A percentile compares a stretch with the other conserved stretches of the same genome.
These are phyloP conservation scores for Lamprologus lemairii DNA, from an alignment of 2,113 vertebrate species.

Conservation along the genomic window DNA sequence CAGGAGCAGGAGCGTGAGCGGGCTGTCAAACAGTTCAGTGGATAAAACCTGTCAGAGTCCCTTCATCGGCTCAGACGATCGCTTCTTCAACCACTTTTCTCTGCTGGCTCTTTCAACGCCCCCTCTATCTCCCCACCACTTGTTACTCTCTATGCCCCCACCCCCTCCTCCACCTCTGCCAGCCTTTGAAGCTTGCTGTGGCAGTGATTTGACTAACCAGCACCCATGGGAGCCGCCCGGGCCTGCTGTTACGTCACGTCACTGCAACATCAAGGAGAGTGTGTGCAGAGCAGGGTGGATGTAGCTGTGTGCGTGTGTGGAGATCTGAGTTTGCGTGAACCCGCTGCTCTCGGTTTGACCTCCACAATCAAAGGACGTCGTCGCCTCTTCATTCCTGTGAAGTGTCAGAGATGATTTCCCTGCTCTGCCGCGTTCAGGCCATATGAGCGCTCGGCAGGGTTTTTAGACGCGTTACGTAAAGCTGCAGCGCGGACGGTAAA, in stretches of 20 bases:
- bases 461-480: constrained; percentile 18
- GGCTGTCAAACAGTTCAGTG: background rate
- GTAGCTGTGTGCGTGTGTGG: background rate
- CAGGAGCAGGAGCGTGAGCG: background rate
- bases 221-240: constrained; percentile 22
- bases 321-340: constrained; percentile 30
- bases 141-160: background rate
- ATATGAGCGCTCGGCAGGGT: background rate
- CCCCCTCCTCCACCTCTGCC: background rate
- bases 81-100: constrained; percentile 16
- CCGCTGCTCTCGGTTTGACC: constrained; percentile 48
- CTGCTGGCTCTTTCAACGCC: background rate
- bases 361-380: constrained; percentile 30
- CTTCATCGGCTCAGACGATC: background rate
- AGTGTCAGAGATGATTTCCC: background rate
- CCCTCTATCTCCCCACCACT: background rate
- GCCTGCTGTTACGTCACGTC: constrained; percentile 26
- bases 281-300: background rate
- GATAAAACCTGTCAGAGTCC: background rate
- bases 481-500: background rate
- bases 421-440: background rate
- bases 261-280: constrained; percentile 41
- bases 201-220: constrained; percentile 30
- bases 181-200: constrained; percentile 48
- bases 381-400: constrained; percentile 19